These are phyloP conservation scores for Strongylocentrotus purpuratus DNA, from an alignment of 35 echinoderm and acorn worm species.

Conservation along the genomic window DNA sequence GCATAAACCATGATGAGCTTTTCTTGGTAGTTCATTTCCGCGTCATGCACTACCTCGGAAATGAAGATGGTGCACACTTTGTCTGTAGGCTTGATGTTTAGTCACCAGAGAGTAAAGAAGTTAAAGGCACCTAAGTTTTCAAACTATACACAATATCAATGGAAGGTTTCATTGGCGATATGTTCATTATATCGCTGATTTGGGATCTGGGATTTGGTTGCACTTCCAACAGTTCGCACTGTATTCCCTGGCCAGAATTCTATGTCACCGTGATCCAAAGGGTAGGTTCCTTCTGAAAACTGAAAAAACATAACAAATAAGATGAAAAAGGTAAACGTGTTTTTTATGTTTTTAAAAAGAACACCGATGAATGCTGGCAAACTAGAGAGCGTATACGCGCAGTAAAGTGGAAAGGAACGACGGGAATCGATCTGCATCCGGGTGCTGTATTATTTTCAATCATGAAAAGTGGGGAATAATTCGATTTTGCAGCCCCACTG, in stretches of 20 bases:
- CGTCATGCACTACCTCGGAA: background rate
- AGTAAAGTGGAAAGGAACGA: background rate
- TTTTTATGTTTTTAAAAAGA: background rate
- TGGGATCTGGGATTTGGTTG: background rate
- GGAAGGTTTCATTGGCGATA: background rate
- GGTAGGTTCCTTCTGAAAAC: background rate
- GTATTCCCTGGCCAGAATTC: too few relatives aligned
- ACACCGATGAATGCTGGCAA: background rate
- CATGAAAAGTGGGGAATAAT: slow-evolving; percentile 43
- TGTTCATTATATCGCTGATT: background rate
- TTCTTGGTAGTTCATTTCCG: background rate
- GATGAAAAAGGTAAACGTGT: background rate
- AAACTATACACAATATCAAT: background rate
- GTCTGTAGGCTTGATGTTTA: too few relatives aligned
- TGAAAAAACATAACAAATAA: background rate
- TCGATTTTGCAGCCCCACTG: slow-evolving; percentile 10
- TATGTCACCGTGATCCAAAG: background rate
- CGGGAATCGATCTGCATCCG: background rate
- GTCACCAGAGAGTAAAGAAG: background rate
- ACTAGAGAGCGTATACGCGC: background rate
- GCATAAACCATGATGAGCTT: background rate
- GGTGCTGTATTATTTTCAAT: background rate
- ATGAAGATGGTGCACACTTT: background rate
- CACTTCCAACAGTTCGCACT: background rate
- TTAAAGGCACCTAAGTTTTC: background rate